Evolutionary conservation across 35 echinoderm and acorn worm species (phyloP).

Genomic region (Stichopus chloronotus): DNA sequence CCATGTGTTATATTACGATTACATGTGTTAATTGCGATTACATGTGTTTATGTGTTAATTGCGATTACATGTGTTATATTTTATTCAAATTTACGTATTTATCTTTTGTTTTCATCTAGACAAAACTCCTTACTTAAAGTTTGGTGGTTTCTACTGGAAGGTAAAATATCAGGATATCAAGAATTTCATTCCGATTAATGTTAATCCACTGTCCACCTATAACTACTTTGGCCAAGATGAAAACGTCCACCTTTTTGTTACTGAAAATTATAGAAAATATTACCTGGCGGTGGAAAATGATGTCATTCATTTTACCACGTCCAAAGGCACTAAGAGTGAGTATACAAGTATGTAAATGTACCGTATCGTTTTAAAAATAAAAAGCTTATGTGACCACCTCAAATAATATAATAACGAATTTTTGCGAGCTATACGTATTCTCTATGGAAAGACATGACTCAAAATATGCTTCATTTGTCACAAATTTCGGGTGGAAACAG

Average conservation of each 20-base stretch:
- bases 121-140: not conserved
- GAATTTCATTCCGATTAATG: not conserved
- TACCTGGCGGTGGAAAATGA: not conserved
- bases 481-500: too few species aligned
- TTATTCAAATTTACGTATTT: too few species aligned
- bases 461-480: too few species aligned
- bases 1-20: too few species aligned
- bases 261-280: not conserved
- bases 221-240: not conserved
- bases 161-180: not conserved
- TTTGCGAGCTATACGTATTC: too few species aligned
- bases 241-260: not conserved
- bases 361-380: too few species aligned
- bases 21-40: too few species aligned
- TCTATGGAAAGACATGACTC: too few species aligned
- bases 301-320: not conserved
- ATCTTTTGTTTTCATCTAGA: not conserved
- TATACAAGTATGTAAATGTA: not conserved
- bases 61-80: too few species aligned
- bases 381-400: too few species aligned
- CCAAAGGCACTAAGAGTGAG: not conserved
- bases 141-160: not conserved
- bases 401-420: too few species aligned
- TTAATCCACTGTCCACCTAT: not conserved
- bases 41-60: too few species aligned